A percentile compares a stretch with the other conserved stretches of the same genome.
Evolutionary conservation across 2,888 invertebrate species (phyloP).

Genomic region (Bedellia somnulentella): DNA sequence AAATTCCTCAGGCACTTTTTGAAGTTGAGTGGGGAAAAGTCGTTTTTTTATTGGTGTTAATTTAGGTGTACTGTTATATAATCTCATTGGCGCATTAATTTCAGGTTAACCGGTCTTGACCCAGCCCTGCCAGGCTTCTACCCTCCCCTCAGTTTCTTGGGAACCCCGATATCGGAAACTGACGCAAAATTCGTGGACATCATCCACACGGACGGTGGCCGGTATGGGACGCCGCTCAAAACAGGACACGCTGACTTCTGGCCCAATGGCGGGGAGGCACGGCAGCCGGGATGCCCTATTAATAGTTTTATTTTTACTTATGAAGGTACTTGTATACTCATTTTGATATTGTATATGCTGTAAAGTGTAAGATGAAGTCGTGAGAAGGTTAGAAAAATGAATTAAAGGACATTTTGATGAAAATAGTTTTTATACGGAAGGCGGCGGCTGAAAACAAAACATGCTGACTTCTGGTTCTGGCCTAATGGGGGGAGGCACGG

Average conservation of each 20-base stretch:
- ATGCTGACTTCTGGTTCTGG: too few species aligned
- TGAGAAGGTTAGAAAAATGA: too few species aligned
- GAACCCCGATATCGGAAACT: slow-evolving; percentile 15
- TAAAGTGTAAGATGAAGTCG: neutral
- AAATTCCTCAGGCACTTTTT: too few species aligned
- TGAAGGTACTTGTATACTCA: too few species aligned
- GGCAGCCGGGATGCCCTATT: slow-evolving; percentile 46
- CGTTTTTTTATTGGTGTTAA: too few species aligned
- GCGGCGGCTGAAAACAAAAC: too few species aligned
- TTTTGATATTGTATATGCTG: neutral
- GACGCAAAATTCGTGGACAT: slow-evolving; percentile 50
- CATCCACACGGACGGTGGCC: slow-evolving; percentile 40
- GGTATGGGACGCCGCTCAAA: slow-evolving; percentile 24
- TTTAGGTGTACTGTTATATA: too few species aligned
- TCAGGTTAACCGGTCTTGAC: slow-evolving; percentile 38
- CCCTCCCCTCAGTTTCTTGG: slow-evolving; percentile 16
- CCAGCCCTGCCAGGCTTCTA: slow-evolving; percentile 50
- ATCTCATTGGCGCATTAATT: too few species aligned
- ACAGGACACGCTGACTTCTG: slow-evolving; percentile 44
- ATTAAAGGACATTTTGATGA: too few species aligned
- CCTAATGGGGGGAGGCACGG: too few species aligned
- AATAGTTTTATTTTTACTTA: slow-evolving; percentile 19
- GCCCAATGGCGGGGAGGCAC: slow-evolving; percentile 43
- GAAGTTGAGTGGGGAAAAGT: too few species aligned
- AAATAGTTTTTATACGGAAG: too few species aligned